These are phyloP conservation scores for Drosophila trapezifrons DNA, from an alignment of 1,140 invertebrate species.

Conservation along the genomic window DNA sequence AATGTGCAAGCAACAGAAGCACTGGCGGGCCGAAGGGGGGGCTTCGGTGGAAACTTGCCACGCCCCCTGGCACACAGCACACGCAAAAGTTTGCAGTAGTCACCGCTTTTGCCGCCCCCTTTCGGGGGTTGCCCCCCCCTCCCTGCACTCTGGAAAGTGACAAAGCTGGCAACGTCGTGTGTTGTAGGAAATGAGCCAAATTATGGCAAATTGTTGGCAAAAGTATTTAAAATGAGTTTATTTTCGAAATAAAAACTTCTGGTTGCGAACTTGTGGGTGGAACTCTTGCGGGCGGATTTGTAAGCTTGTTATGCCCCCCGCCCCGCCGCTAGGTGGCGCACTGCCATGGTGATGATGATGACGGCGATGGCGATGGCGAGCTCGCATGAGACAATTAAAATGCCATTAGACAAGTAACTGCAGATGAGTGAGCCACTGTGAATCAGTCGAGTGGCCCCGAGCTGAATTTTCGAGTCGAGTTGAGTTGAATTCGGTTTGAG, in stretches of 20 bases:
- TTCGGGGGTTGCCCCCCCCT: background rate
- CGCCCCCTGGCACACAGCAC: slow-evolving; percentile 30
- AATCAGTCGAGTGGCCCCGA: slow-evolving; percentile 28
- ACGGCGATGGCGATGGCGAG: slow-evolving; percentile 7
- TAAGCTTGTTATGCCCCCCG: slow-evolving; percentile 6
- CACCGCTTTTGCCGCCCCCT: background rate
- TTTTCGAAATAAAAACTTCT: slow-evolving; percentile 68
- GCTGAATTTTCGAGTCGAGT: slow-evolving; percentile 20
- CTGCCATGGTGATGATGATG: slow-evolving; percentile 10
- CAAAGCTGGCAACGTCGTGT: slow-evolving; percentile 69
- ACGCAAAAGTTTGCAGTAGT: slow-evolving; percentile 55
- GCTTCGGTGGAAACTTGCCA: slow-evolving; percentile 17
- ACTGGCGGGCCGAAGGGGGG: background rate
- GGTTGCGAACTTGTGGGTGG: slow-evolving; percentile 43
- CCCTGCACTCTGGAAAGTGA: slow-evolving; percentile 39
- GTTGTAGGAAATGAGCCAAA: slow-evolving; percentile 80
- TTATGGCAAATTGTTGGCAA: slow-evolving; percentile 81
- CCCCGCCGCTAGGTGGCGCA: slow-evolving; percentile 29
- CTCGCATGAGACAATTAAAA: slow-evolving; percentile 70
- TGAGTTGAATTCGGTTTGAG: slow-evolving; percentile 13
- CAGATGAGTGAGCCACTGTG: slow-evolving; percentile 44
- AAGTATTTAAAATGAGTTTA: slow-evolving; percentile 83
- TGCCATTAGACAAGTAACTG: slow-evolving; percentile 69
- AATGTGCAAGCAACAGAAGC: slow-evolving; percentile 47
- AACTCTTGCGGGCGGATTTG: slow-evolving; percentile 9